Evolutionary conservation across 2,888 invertebrate species (phyloP).

Genomic region (Limnephilus marmoratus): DNA sequence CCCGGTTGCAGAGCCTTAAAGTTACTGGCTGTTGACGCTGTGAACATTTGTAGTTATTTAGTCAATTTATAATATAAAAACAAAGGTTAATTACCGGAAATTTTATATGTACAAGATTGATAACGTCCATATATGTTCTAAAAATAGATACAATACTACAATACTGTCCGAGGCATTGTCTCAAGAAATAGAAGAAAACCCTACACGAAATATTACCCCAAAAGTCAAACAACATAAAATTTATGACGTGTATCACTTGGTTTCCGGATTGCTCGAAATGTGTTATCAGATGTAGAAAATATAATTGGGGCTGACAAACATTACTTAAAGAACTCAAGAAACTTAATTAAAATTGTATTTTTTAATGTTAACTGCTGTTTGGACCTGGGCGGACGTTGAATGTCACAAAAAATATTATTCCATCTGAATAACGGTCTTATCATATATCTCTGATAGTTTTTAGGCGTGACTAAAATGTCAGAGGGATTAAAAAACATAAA

Average conservation of each 20-base stretch:
- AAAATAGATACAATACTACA: not conserved
- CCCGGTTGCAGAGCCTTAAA: too few relatives aligned
- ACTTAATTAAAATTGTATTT: not conserved
- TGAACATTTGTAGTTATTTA: not conserved
- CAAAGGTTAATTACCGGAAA: not conserved
- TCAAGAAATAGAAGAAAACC: not conserved
- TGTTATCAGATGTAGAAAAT: not conserved
- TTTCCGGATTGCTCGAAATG: not conserved
- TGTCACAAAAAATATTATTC: not conserved
- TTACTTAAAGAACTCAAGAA: not conserved
- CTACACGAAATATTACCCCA: not conserved
- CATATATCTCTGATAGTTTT: not conserved
- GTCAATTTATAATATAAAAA: not conserved
- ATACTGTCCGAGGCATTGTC: not conserved
- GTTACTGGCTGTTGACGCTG: too few relatives aligned
- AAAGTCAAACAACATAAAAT: not conserved
- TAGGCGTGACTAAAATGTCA: not conserved
- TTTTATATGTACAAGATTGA: not conserved
- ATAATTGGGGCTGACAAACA: not conserved
- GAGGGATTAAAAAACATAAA: not conserved
- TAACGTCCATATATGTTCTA: not conserved
- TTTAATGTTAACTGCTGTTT: conserved; percentile 2
- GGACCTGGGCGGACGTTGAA: not conserved
- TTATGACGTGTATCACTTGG: not conserved
- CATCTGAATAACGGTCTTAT: not conserved